phyloP scores from a whole-genome alignment of 2,888 invertebrate genomes.

The Operophtera brumata region DNA sequence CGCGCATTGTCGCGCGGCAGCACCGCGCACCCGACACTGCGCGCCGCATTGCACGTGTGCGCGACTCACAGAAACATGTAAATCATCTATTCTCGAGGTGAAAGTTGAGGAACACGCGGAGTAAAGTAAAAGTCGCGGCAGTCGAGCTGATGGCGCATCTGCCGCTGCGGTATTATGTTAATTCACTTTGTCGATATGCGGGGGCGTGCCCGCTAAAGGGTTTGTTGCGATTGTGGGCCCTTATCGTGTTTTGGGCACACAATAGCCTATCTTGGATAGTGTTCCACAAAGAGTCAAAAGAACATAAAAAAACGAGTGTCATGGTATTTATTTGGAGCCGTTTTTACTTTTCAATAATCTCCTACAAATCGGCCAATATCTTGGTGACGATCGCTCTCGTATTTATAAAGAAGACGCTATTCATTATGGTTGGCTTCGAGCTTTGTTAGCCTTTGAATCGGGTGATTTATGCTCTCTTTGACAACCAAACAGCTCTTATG shows the following conservation, averaged over 20 bases:
- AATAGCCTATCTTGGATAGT: slow-evolving; percentile 56
- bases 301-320: slow-evolving; percentile 54
- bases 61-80: slow-evolving; percentile 57
- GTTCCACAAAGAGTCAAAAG: slow-evolving; percentile 55
- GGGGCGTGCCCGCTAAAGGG: slow-evolving; percentile 56
- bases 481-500: slow-evolving; percentile 25
- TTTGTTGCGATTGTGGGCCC: slow-evolving; percentile 57
- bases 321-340: slow-evolving; percentile 55
- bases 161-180: slow-evolving; percentile 62
- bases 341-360: slow-evolving; percentile 63
- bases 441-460: slow-evolving; percentile 52
- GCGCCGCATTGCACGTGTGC: slow-evolving; percentile 31
- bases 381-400: slow-evolving; percentile 51
- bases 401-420: slow-evolving; percentile 49
- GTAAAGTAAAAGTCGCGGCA: slow-evolving; percentile 74
- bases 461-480: slow-evolving; percentile 61
- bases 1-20: slow-evolving; percentile 50
- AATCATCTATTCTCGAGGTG: slow-evolving; percentile 73
- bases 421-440: slow-evolving; percentile 57
- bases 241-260: slow-evolving; percentile 55
- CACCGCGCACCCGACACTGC: background rate
- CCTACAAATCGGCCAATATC: slow-evolving; percentile 56
- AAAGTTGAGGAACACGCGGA: slow-evolving; percentile 73
- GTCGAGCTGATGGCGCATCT: slow-evolving; percentile 56
- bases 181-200: slow-evolving; percentile 50